Conservation (phyloP, 2,113 vertebrate species). For the Electrona antarctica region DNA sequence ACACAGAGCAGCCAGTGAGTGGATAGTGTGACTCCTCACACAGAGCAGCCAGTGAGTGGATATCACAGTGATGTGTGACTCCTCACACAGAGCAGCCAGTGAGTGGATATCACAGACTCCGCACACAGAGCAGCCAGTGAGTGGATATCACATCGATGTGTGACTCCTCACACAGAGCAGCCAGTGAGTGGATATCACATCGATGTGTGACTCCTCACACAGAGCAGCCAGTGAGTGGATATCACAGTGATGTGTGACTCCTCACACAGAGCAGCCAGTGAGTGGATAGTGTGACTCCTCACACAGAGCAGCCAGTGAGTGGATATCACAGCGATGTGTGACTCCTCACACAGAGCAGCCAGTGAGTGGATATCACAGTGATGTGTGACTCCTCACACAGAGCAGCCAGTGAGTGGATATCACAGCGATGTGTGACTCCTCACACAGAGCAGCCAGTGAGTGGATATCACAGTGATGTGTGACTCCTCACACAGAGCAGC, state of each 20-base stretch:
- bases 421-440: slow-evolving; percentile 76
- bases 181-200: too few relatives aligned
- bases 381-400: slow-evolving; percentile 66
- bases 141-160: slow-evolving; percentile 73
- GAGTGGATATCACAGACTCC: too few relatives aligned
- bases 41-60: slow-evolving; percentile 5
- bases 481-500: slow-evolving; percentile 48
- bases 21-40: slow-evolving; percentile 64
- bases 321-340: slow-evolving; percentile 75
- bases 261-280: slow-evolving; percentile 6
- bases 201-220: slow-evolving; percentile 70
- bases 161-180: slow-evolving; percentile 49
- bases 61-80: slow-evolving; percentile 77
- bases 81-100: slow-evolving; percentile 5
- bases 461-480: too few relatives aligned
- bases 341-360: slow-evolving; percentile 43
- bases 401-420: slow-evolving; percentile 6
- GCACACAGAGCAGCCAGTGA: slow-evolving; percentile 5
- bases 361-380: too few relatives aligned
- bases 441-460: slow-evolving; percentile 5
- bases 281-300: slow-evolving; percentile 66
- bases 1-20: slow-evolving; percentile 4
- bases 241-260: slow-evolving; percentile 77
- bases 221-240: slow-evolving; percentile 4
- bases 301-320: slow-evolving; percentile 4